Conservation (phyloP, 2,113 vertebrate species). For the Tetrax tetrax region DNA sequence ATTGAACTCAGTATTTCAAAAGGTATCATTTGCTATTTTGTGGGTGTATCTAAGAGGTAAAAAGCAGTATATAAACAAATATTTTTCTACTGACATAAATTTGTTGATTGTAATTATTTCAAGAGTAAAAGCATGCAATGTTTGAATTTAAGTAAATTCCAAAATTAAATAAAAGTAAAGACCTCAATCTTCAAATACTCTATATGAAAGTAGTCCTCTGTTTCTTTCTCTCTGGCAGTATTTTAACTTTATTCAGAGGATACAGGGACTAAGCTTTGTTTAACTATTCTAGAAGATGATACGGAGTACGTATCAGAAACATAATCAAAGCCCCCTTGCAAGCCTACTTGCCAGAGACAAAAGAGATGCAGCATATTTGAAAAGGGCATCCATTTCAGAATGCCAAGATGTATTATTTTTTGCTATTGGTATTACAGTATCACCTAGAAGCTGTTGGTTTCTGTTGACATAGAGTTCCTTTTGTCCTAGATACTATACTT, state of each 20-base stretch:
- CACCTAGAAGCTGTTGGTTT: neutral
- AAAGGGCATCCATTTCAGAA: slow-evolving; percentile 29
- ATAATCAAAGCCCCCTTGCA: neutral
- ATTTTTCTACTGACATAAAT: neutral
- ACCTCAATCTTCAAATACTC: neutral
- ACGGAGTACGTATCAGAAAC: neutral
- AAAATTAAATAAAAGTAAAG: neutral
- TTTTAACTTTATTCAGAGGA: neutral
- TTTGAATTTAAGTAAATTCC: neutral
- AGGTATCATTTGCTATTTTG: neutral
- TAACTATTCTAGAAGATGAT: neutral
- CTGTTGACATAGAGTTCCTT: neutral
- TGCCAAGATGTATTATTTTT: neutral
- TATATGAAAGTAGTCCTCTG: neutral
- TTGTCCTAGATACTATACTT: neutral
- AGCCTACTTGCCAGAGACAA: slow-evolving; percentile 23
- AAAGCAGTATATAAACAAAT: neutral
- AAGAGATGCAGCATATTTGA: neutral
- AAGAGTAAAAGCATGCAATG: neutral
- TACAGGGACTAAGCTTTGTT: neutral
- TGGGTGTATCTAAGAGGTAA: neutral
- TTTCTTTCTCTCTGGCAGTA: neutral
- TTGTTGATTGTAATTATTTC: neutral
- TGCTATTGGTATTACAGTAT: neutral
- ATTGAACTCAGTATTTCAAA: neutral